Evolutionary conservation across 2,797 vertebrate species (phyloP).

Genomic region (Hydrophis major): DNA sequence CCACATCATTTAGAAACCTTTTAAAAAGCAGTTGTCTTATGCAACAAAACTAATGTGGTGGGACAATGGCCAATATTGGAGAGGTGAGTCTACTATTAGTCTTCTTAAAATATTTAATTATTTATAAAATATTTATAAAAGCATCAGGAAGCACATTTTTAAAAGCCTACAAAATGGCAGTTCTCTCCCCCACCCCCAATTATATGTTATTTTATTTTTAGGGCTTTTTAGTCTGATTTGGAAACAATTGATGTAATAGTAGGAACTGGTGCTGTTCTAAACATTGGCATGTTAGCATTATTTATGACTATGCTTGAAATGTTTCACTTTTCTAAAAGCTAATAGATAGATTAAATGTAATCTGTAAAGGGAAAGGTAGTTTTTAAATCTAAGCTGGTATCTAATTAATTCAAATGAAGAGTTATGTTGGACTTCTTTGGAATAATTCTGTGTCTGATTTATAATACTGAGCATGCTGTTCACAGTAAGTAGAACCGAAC

Average conservation of each 20-base stretch:
- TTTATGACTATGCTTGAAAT: neutral
- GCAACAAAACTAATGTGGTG: neutral
- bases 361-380: neutral
- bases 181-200: neutral
- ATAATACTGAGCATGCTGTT: neutral
- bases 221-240: slow-evolving; percentile 17
- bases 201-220: slow-evolving; percentile 24
- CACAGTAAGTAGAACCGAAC: neutral
- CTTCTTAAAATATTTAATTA: slow-evolving; percentile 49
- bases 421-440: neutral
- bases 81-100: slow-evolving; percentile 21
- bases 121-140: slow-evolving; percentile 51
- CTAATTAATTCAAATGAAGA: neutral
- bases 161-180: slow-evolving; percentile 32
- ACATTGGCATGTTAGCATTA: neutral
- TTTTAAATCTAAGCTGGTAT: neutral
- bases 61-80: slow-evolving; percentile 6
- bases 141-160: slow-evolving; percentile 24
- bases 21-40: neutral
- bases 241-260: neutral
- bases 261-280: slow-evolving; percentile 1
- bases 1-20: slow-evolving; percentile 32
- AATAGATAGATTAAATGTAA: neutral
- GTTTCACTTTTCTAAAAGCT: neutral
- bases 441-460: neutral